Percentiles rank a stretch among this genome's conserved stretches.
Evolutionary conservation across 2,888 invertebrate genomes (phyloP).

Genomic region (Brenthis hecate): DNA sequence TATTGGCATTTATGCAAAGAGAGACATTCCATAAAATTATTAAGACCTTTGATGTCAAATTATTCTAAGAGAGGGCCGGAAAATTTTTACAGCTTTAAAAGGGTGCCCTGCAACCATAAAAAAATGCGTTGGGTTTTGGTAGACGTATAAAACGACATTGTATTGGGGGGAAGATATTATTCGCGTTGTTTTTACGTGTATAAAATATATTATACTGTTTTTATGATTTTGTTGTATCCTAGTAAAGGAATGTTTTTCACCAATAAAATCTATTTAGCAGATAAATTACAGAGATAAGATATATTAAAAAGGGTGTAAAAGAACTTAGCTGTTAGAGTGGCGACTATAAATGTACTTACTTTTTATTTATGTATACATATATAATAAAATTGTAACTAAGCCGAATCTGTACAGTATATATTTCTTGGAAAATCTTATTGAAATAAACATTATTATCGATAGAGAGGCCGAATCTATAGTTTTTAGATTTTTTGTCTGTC

Average conservation of each 20-base stretch:
- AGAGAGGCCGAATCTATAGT: too few species aligned
- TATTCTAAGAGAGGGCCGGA: constrained; percentile 41
- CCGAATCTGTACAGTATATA: too few species aligned
- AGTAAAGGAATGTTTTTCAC: constrained; percentile 7
- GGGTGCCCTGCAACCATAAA: constrained; percentile 41
- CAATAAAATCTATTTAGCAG: background rate
- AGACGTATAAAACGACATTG: constrained; percentile 37
- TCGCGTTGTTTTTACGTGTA: constrained; percentile 39
- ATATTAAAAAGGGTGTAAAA: too few species aligned
- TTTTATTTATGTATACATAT: constrained; percentile 2
- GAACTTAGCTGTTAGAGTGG: too few species aligned
- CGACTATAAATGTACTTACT: background rate
- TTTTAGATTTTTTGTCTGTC: too few species aligned
- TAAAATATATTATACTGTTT: constrained; percentile 34
- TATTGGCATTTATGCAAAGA: constrained; percentile 39
- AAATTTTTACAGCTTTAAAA: constrained; percentile 43
- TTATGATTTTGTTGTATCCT: constrained; percentile 28
- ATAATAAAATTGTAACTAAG: too few species aligned
- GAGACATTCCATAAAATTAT: constrained; percentile 38
- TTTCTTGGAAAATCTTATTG: too few species aligned
- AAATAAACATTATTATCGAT: too few species aligned
- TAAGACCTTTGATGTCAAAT: constrained; percentile 43
- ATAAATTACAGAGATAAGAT: background rate
- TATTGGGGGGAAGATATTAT: constrained; percentile 34
- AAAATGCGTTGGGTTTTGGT: constrained; percentile 38